phyloP scores from a whole-genome alignment of 2,797 vertebrate species.

The Protonibea diacanthus region DNA sequence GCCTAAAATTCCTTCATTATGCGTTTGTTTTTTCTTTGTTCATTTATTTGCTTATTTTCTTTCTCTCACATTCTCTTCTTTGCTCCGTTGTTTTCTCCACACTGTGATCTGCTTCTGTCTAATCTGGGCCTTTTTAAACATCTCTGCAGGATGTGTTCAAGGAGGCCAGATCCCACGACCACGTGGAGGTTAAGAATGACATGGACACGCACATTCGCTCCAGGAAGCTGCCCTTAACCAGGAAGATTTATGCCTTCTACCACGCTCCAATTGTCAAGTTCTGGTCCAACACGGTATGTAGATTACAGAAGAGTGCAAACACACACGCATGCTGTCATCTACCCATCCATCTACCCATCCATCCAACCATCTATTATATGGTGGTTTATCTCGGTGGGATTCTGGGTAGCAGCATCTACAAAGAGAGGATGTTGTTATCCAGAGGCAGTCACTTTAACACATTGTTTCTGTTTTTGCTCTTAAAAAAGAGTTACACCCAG shows the following conservation, averaged over 20 bases:
- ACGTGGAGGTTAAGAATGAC: conserved; percentile 88
- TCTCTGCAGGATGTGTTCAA: conserved; percentile 94
- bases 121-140: conserved; percentile 40
- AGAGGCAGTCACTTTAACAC: neutral
- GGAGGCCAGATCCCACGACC: conserved; percentile 90
- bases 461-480: neutral
- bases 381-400: neutral
- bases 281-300: conserved; percentile 96
- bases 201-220: conserved; percentile 91
- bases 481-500: neutral
- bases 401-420: neutral
- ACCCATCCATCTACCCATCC: too few species aligned
- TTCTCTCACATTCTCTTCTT: neutral
- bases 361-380: neutral
- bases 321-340: neutral
- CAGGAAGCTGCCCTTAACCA: conserved; percentile 93
- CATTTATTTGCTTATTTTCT: conserved; percentile 4
- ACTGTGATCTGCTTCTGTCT: conserved; percentile 19
- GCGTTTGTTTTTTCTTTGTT: neutral
- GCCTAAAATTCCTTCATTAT: neutral
- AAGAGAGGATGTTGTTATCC: neutral
- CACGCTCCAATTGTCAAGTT: conserved; percentile 99
- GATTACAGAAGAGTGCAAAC: neutral
- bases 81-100: neutral
- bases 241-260: conserved; percentile 98